Conservation (phyloP, 1,140 invertebrate species). For the Ceratina calcarata region DNA sequence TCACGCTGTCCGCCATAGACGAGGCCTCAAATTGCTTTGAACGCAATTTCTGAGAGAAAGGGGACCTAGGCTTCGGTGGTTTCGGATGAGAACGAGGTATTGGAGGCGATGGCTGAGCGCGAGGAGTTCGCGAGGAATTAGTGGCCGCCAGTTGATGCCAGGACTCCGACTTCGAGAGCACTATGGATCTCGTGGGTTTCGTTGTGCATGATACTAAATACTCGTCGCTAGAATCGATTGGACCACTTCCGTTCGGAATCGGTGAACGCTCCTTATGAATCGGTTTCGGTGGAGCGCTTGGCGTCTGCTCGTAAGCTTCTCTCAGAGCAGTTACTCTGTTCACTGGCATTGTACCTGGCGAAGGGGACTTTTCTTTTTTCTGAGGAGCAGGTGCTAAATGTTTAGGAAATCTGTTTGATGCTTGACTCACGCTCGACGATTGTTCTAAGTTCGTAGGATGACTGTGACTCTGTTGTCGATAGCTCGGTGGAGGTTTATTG, state of each 20-base stretch:
- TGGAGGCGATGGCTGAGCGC: constrained; percentile 5
- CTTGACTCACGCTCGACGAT: neutral
- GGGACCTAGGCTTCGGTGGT: constrained; percentile 86
- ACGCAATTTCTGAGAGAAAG: constrained; percentile 84
- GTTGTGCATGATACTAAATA: constrained; percentile 74
- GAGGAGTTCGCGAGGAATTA: constrained; percentile 47
- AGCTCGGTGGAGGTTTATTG: neutral
- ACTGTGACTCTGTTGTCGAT: neutral
- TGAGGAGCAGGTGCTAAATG: constrained; percentile 9
- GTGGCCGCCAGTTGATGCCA: constrained; percentile 85
- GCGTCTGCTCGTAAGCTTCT: constrained; percentile 51
- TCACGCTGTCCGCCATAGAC: constrained; percentile 85
- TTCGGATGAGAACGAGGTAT: constrained; percentile 68
- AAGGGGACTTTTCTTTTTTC: constrained; percentile 44
- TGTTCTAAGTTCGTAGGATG: constrained; percentile 27
- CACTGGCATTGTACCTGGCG: constrained; percentile 41
- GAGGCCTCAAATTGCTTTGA: constrained; percentile 89
- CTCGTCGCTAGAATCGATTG: constrained; percentile 76
- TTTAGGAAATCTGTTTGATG: constrained; percentile 6
- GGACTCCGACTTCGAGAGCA: constrained; percentile 89
- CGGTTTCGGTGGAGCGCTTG: constrained; percentile 5
- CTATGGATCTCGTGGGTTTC: constrained; percentile 73
- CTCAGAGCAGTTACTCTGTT: constrained; percentile 54
- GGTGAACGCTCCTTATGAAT: constrained; percentile 57
- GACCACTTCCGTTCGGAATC: constrained; percentile 52